A percentile compares a stretch with the other conserved stretches of the same genome.
Conservation (phyloP, 2,113 vertebrate species). For the Tapirus terrestris region DNA sequence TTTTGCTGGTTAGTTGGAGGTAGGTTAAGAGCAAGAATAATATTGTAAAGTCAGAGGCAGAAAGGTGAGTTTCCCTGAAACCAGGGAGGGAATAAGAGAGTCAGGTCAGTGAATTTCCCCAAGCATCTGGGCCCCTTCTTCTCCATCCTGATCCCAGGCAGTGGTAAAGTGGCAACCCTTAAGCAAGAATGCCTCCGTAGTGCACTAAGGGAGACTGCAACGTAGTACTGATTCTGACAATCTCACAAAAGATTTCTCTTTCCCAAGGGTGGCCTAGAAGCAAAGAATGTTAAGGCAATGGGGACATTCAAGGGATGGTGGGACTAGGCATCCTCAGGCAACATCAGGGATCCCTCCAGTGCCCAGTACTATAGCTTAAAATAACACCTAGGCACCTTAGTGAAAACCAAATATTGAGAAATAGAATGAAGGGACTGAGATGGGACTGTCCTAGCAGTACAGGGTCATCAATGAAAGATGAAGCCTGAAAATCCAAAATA, state of each 20-base stretch:
- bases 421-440: background rate
- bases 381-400: background rate
- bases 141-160: background rate
- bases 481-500: background rate
- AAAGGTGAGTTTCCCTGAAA: background rate
- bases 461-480: background rate
- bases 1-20: background rate
- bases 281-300: background rate
- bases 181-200: background rate
- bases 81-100: background rate
- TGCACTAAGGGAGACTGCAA: background rate
- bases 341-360: background rate
- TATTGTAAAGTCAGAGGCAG: background rate
- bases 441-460: background rate
- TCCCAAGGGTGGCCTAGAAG: background rate
- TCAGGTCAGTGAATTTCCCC: background rate
- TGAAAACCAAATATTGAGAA: background rate
- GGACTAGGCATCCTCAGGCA: background rate
- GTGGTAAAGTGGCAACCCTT: background rate
- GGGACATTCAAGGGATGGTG: background rate
- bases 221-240: background rate
- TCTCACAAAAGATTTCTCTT: background rate
- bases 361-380: background rate
- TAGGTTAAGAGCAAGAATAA: background rate
- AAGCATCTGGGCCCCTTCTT: background rate